A percentile compares a stretch with the other conserved stretches of the same genome.
Evolutionary conservation across 2,888 invertebrate genomes (phyloP).

Genomic region (Danaus chrysippus): DNA sequence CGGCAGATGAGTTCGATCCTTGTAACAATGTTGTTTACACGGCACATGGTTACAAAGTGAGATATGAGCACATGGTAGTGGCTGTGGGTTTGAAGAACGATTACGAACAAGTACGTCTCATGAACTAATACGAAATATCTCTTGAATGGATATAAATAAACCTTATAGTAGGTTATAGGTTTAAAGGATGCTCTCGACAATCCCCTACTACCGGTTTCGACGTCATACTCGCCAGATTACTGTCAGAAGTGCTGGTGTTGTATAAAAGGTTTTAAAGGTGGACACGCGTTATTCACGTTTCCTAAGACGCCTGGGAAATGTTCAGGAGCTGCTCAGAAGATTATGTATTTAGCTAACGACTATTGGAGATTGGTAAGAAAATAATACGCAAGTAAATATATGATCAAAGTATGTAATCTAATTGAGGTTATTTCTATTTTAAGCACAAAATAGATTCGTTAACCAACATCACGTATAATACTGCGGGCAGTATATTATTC

Average conservation of each 20-base stretch:
- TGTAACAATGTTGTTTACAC: constrained; percentile 84
- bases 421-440: constrained; percentile 24
- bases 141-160: not conserved
- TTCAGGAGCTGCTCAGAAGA: constrained; percentile 98
- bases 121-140: not conserved
- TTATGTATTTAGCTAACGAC: constrained; percentile 93
- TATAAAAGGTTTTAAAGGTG: constrained; percentile 82
- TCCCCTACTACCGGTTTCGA: constrained; percentile 85
- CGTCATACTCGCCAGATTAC: constrained; percentile 91
- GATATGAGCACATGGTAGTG: constrained; percentile 90
- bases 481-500: constrained; percentile 90
- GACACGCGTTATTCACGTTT: constrained; percentile 94
- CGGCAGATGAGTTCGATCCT: constrained; percentile 86
- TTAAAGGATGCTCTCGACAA: constrained; percentile 86
- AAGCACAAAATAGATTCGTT: constrained; percentile 84
- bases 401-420: too few species aligned
- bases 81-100: constrained; percentile 90
- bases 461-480: constrained; percentile 89
- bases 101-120: constrained; percentile 83
- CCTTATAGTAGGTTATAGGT: constrained; percentile 85
- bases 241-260: constrained; percentile 87
- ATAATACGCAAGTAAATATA: too few species aligned
- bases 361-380: constrained; percentile 84
- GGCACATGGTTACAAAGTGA: constrained; percentile 81
- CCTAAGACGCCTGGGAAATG: constrained; percentile 95